Evolutionary conservation across 1,140 invertebrate genomes (phyloP).

Genomic region (Drosophila repleta): DNA sequence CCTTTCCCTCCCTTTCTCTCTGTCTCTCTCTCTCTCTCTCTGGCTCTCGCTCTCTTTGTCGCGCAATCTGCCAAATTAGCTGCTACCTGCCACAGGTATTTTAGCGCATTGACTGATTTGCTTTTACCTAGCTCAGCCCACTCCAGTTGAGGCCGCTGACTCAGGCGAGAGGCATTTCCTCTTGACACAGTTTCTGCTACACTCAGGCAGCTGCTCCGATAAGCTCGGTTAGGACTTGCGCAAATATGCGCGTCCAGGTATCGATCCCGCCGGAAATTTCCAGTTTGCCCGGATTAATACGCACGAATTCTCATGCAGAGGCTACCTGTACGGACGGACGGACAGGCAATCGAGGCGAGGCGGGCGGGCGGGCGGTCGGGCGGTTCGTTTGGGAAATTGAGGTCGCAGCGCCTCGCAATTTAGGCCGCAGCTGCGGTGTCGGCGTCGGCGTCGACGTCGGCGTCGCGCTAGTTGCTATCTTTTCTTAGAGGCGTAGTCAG

Average conservation of each 20-base stretch:
- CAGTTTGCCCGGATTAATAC: background rate
- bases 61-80: background rate
- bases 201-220: background rate
- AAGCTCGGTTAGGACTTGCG: constrained; percentile 12
- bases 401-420: constrained; percentile 48
- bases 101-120: background rate
- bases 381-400: constrained; percentile 29
- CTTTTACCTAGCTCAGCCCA: background rate
- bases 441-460: constrained; percentile 11
- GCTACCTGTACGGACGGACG: constrained; percentile 9
- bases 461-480: constrained; percentile 44
- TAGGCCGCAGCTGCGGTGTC: constrained; percentile 25
- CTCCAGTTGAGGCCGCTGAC: constrained; percentile 17
- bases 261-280: constrained; percentile 21
- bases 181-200: constrained; percentile 40
- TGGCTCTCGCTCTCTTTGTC: background rate
- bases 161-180: constrained; percentile 46
- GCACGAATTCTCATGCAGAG: background rate
- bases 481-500: constrained; percentile 17
- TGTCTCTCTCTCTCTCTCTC: background rate
- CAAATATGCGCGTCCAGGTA: background rate
- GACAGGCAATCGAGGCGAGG: no score
- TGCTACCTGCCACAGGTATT: no score
- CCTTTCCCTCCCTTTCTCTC: background rate
- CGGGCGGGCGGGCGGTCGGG: background rate